Base-by-base conservation (phyloP, 2,888 invertebrate genomes). In the Congeria kusceri region DNA sequence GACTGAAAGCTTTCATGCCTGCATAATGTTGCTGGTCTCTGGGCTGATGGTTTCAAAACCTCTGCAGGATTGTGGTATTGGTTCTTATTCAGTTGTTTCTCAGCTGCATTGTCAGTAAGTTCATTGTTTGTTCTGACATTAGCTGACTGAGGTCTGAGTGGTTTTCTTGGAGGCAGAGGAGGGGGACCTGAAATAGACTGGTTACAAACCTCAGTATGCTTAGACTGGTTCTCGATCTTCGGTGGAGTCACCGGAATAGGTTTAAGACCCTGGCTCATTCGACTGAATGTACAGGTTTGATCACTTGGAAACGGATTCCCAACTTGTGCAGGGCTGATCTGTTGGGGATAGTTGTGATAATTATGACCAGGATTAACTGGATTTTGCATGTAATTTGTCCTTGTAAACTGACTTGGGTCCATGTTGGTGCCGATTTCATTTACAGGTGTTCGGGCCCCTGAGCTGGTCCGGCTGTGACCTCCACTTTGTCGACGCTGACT, bases 401-500 rank as follows among this genome's bases (percentile, higher is more conserved):
- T 29, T 29, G 44, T n/a, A 47, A 28, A 68, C 46, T 39, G 32
- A 46, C n/a, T 46, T 49, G 28, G 75, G 29, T 29, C 66, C 67
- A 57, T 39, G 53, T 56, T 61, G 53, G 47, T 13, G 47, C 27
- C 29, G 4, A 39, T 57, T 28, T 82, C 78, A 77, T 83, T 83
- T 9, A 77, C 79, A 29, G 83, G 83, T 64, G 83, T 83, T 15
- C 68, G 65, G 20, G 77, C 74, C 57, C 79, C 79, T 63, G 80
- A 79, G 69, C 47, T 72, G 53, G 73, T 67, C 66, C 83, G 70
- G 63, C 63, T 77, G 53, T 72, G 84, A 73, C 73, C 64, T 32
- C 63, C 77, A 83, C 64, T 79, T 53, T 80, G 73, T 28, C 79
- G 64, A 68, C 81, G 86, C 74, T 90, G 91, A 59, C 83, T 86